Evolutionary conservation across 2,888 invertebrate species (phyloP), one percentile per base, ranked within the genome.

Genomic region (Diarsia brunnea): DNA sequence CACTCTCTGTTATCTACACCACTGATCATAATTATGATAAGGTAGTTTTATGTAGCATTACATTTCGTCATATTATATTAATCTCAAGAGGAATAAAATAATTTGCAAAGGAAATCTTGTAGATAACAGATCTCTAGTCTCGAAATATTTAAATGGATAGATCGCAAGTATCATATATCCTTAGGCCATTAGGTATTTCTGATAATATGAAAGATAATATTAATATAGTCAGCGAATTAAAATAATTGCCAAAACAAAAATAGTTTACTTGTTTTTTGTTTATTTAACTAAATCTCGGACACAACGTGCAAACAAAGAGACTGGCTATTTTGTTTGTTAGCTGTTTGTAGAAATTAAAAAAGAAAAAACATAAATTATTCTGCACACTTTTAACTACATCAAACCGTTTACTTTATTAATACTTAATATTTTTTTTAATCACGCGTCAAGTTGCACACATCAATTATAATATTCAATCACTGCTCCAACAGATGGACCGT

Each of bases 1-100:
- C 43, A 43, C 16, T 45, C 12, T 73, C 31, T 49, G 27, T 27
- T 66, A 69, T 73, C 63, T 24, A 63, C n/a, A 53, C 49, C 12
- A 64, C 7, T 38, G 81, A 81, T 73, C 66, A 55, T 55, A 21
- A 65, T 3, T 72, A 61, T 64, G 67, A 84, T 79, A 73, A 81
- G 63, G 73, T 60, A 43, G 14, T 16, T n/a, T n/a, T 43, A 63
- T 63, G n/a, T 63, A 43, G 43, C 43, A 43, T 43, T 16, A 27
- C 12, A 73, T 73, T 51, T 43, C 12, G n/a, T 10, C 24, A 78
- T 78, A 58, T 60, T 14, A 58, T 16, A 60, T 38, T 12, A 47
- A 27, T 12, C 16, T 16, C 21, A 60, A n/a, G 19, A 63, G 21
- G 12, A 47, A 16, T 16, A 47, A 38, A 24, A 45, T 58, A 64